phyloP scores from a whole-genome alignment of 1,140 invertebrate genomes.

The Heliothis subflexa region DNA sequence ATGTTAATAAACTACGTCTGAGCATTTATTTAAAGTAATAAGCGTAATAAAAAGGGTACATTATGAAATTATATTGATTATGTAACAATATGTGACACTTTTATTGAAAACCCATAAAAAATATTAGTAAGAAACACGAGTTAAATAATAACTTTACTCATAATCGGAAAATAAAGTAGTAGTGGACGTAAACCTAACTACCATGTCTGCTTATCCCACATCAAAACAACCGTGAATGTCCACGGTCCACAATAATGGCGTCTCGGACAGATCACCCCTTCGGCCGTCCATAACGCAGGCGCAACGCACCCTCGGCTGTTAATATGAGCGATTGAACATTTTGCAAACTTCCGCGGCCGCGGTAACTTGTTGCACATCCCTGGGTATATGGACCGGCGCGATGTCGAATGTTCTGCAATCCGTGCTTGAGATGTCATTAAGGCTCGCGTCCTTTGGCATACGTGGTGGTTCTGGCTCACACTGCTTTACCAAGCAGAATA shows the following conservation, averaged over 20 bases:
- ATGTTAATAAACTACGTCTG: no score
- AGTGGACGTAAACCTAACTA: not conserved
- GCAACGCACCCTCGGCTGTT: constrained; percentile 1
- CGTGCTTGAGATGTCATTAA: not conserved
- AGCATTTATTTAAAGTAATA: no score
- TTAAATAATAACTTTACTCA: no score
- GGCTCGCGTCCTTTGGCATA: not conserved
- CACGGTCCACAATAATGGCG: not conserved
- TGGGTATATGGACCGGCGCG: not conserved
- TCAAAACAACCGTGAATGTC: not conserved
- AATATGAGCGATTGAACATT: not conserved
- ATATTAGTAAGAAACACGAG: no score
- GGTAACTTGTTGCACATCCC: constrained; percentile 3
- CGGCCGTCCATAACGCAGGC: not conserved
- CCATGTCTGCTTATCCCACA: not conserved
- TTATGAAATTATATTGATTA: no score
- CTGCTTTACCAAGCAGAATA: not conserved
- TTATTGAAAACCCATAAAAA: no score
- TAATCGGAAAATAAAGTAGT: no score
- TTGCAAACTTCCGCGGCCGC: constrained; percentile 5
- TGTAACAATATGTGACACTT: no score
- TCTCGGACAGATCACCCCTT: constrained; percentile 2
- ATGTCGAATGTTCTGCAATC: not conserved
- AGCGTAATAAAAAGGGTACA: no score
- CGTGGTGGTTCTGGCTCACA: not conserved